A percentile compares a stretch with the other conserved stretches of the same genome.
phyloP scores from a whole-genome alignment of 2,113 vertebrate genomes.

The Phoenicopterus ruber region DNA sequence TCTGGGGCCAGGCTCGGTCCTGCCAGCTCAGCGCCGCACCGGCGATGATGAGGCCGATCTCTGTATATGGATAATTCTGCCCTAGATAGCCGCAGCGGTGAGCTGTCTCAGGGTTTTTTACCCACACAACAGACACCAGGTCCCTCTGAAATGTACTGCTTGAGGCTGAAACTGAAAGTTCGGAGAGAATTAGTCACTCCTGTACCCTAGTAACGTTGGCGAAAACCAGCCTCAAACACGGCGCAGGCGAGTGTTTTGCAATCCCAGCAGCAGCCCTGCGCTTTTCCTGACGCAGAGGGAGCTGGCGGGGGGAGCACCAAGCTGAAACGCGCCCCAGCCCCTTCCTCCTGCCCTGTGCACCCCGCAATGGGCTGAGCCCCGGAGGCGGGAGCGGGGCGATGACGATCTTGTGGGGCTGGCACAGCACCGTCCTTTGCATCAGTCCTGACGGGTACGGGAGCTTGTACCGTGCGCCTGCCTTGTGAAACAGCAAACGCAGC shows the following conservation, averaged over 20 bases:
- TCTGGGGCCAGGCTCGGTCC: neutral
- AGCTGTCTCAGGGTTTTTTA: neutral
- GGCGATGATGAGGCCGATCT: neutral
- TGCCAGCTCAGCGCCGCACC: neutral
- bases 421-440: neutral
- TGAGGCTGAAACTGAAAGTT: constrained; percentile 69
- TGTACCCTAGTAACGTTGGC: constrained; percentile 69
- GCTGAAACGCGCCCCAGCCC: neutral
- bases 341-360: neutral
- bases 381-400: rapidly evolving
- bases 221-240: constrained; percentile 50
- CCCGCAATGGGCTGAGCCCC: rapidly evolving
- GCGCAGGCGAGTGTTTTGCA: constrained; percentile 6
- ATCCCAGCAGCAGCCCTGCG: neutral
- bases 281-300: neutral
- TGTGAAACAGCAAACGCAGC: neutral
- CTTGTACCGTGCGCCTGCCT: rapidly evolving
- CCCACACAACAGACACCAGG: constrained; percentile 12
- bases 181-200: constrained; percentile 69
- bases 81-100: neutral
- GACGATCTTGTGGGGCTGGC: neutral
- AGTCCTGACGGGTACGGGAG: rapidly evolving
- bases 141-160: constrained; percentile 37
- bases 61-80: neutral
- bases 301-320: neutral